Conservation (phyloP, 2,113 vertebrate species). For the Platycercus adscitus region DNA sequence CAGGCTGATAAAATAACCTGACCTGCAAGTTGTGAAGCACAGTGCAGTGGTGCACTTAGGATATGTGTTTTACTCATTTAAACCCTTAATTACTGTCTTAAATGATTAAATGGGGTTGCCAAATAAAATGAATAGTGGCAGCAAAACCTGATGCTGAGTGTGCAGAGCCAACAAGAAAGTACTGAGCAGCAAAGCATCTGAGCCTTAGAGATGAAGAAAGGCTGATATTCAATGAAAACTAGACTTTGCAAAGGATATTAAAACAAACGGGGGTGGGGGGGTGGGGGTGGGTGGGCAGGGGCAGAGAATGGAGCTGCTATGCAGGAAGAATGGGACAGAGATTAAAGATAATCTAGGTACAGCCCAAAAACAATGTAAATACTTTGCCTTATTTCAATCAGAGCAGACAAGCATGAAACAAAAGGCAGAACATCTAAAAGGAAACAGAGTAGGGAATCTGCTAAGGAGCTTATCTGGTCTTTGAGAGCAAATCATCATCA, state of each 20-base stretch:
- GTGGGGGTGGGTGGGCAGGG: neutral
- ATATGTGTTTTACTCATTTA: neutral
- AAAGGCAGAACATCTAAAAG: neutral
- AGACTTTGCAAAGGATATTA: neutral
- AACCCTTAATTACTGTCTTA: neutral
- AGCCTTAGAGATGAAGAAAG: neutral
- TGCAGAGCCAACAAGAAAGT: neutral
- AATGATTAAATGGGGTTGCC: neutral
- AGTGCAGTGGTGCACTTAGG: neutral
- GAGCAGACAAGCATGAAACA: neutral
- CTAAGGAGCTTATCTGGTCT: conserved; percentile 36
- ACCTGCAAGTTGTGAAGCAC: neutral
- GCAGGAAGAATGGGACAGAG: neutral
- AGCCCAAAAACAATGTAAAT: neutral
- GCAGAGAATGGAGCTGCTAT: neutral
- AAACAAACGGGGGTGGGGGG: neutral
- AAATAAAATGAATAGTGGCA: neutral
- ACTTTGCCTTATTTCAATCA: neutral
- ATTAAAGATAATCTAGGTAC: conserved; percentile 12
- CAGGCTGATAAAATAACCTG: neutral
- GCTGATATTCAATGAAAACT: neutral
- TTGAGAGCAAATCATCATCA: neutral
- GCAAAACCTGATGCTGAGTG: neutral
- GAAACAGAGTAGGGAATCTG: neutral
- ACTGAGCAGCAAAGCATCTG: neutral